Conservation (phyloP, 2,113 vertebrate genomes). For the Microtus ochrogaster region DNA sequence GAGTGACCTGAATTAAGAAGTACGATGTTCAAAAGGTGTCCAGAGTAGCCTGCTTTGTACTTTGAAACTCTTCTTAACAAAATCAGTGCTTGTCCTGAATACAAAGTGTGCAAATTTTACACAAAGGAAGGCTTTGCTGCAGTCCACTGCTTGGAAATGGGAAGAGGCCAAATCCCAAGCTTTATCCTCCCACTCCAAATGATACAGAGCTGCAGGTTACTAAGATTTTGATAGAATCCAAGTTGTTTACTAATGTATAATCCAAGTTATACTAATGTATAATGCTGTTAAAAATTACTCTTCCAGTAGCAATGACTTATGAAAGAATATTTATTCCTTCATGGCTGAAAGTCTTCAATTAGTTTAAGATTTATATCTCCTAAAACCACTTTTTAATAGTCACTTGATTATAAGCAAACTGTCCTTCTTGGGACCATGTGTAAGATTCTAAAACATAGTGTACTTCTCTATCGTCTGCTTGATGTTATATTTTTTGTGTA, state of each 20-base stretch:
- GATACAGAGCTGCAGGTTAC: background rate
- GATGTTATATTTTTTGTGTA: background rate
- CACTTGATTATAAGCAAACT: background rate
- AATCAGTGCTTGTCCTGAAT: slow-evolving; percentile 1
- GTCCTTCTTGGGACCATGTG: background rate
- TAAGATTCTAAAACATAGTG: background rate
- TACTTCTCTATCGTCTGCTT: background rate
- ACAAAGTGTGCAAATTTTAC: background rate
- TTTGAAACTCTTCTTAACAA: slow-evolving; percentile 23
- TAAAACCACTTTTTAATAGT: background rate
- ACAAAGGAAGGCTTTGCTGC: background rate
- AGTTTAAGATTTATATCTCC: background rate
- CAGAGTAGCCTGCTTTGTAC: slow-evolving; percentile 41
- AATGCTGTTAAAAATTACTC: background rate
- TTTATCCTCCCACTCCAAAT: background rate
- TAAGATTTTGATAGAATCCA: background rate
- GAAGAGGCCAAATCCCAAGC: background rate
- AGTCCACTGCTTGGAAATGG: background rate
- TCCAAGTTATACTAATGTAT: background rate
- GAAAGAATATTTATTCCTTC: background rate
- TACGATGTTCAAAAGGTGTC: slow-evolving; percentile 29
- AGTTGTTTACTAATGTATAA: background rate
- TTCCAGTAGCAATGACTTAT: background rate
- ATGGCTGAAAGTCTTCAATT: background rate
- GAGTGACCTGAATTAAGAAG: slow-evolving; percentile 52